Base-by-base conservation (phyloP, 2,888 invertebrate species). In the Platycheirus rosarum region DNA sequence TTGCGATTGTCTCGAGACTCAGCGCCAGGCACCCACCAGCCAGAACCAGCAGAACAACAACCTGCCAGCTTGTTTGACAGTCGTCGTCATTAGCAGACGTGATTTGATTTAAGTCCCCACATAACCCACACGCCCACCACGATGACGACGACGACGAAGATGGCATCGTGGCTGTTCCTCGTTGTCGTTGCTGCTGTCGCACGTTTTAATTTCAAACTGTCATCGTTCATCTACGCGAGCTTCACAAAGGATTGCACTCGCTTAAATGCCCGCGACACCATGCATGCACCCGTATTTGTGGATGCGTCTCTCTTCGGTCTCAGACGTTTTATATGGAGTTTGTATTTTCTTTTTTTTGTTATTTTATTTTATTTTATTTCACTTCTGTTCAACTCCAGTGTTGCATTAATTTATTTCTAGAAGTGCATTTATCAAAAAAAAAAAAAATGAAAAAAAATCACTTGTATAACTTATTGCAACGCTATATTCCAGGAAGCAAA, bases 161-260 rank as follows among this genome's bases (percentile, higher is more conserved):
- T 37, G 40, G 26, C 14, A 42, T 75, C 53, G 48, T 74, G 46
- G 57, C 53, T 74, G 66, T 55, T 48, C 51, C 20, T 57, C 18
- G 62, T 69, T 29, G 55, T 26, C 65, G 60, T 60, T 37, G 70
- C 60, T 37, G 55, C 55, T 60, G 55, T 74, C 46, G 82, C 70
- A 85, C 86, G 87, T 87, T 86, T 87, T 88, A 88, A 88, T 88
- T 88, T 80, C 84, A 86, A 87, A 85, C 86, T 88, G 86, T 87
- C 70, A 87, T 84, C 87, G 49, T 53, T 76, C 23, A 3, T 63
- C 53, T 51, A 53, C 11, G 35, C 37, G 40, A 40, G 37, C 85
- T 86, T 82, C 84, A 85, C 85, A 88, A 86, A 85, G 84, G 85
- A 88, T 86, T 86, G 85, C 85, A 87, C 85, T 86, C 80, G 79